Conservation (phyloP, 2,888 invertebrate species). For the Phasia obesa region DNA sequence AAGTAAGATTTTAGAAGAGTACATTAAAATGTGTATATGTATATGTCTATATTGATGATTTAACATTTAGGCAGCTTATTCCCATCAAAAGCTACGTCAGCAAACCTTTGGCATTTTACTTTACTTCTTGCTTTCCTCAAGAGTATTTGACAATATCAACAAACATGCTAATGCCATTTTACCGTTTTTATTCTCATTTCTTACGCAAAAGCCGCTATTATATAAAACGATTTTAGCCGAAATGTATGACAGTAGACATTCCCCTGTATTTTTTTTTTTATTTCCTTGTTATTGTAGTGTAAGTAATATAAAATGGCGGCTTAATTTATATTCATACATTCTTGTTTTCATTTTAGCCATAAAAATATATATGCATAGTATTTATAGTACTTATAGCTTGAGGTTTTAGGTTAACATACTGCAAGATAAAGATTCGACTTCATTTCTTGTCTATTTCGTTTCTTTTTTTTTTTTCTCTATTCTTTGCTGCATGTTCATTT, state of each 20-base stretch:
- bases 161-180: conserved; percentile 63
- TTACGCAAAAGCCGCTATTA: conserved; percentile 9
- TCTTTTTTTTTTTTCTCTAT: conserved; percentile 2
- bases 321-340: conserved; percentile 44
- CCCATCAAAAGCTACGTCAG: conserved; percentile 1
- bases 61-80: conserved; percentile 34
- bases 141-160: conserved; percentile 62
- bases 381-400: conserved; percentile 50
- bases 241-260: conserved; percentile 45
- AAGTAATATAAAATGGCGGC: conserved; percentile 45
- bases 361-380: background rate
- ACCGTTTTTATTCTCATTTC: conserved; percentile 25
- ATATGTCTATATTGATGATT: conserved; percentile 42
- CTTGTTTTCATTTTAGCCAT: conserved; percentile 13
- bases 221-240: background rate
- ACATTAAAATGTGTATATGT: background rate
- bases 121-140: conserved; percentile 32
- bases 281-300: conserved; percentile 13
- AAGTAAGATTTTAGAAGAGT: background rate
- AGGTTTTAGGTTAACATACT: conserved; percentile 69
- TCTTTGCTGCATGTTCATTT: conserved; percentile 55
- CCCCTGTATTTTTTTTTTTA: conserved; percentile 1
- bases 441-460: conserved; percentile 53
- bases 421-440: conserved; percentile 54
- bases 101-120: conserved; percentile 65